Evolutionary conservation across 1,140 invertebrate species (phyloP).

Genomic region (Protaetia brevitarsis): DNA sequence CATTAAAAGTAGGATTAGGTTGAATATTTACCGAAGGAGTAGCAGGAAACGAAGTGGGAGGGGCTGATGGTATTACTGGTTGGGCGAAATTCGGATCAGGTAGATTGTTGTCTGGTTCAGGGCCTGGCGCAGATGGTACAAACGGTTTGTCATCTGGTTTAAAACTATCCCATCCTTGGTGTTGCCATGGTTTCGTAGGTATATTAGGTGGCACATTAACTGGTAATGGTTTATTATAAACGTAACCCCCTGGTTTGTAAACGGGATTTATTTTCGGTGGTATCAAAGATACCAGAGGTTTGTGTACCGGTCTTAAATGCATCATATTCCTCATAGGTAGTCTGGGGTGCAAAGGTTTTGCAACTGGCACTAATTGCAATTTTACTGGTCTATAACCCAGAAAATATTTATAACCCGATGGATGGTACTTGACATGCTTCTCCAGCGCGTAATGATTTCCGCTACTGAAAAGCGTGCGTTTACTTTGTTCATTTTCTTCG

Average conservation of each 20-base stretch:
- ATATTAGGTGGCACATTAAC: slow-evolving; percentile 7
- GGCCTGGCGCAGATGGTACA: slow-evolving; percentile 1
- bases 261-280: slow-evolving; percentile 14
- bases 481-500: slow-evolving; percentile 38
- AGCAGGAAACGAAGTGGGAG: background rate
- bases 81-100: background rate
- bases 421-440: slow-evolving; percentile 37
- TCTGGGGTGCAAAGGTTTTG: slow-evolving; percentile 29
- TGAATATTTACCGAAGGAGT: background rate
- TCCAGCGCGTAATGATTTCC: slow-evolving; percentile 33
- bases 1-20: background rate
- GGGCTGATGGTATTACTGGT: background rate
- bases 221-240: slow-evolving; percentile 11
- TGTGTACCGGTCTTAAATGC: background rate
- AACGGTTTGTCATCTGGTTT: background rate
- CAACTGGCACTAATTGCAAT: slow-evolving; percentile 33
- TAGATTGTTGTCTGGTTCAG: background rate
- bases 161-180: slow-evolving; percentile 16
- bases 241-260: slow-evolving; percentile 6
- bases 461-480: slow-evolving; percentile 39
- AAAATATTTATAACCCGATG: slow-evolving; percentile 35
- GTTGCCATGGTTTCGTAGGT: slow-evolving; percentile 1
- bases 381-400: slow-evolving; percentile 38
- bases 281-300: slow-evolving; percentile 1
- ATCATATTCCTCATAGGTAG: background rate